Conservation (phyloP, 2,797 vertebrate species). For the Bovichtus diacanthus region DNA sequence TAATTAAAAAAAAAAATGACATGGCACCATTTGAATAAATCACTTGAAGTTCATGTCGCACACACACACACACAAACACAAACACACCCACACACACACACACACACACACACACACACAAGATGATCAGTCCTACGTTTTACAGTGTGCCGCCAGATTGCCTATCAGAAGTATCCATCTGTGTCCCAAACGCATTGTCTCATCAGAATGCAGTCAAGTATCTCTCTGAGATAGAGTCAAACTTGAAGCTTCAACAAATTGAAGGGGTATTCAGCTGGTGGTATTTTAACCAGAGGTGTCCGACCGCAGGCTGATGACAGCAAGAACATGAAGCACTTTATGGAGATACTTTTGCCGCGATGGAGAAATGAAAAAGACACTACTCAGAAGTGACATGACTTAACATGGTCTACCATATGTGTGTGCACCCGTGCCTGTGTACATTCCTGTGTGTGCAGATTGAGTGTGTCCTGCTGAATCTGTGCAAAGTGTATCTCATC, state of each 20-base stretch:
- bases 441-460: not conserved
- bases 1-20: not conserved
- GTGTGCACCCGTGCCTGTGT: not conserved
- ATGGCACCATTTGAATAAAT: not conserved
- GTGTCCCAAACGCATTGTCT: not conserved
- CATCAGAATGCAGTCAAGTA: slow-evolving; percentile 7
- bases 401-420: not conserved
- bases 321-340: not conserved
- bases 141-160: not conserved
- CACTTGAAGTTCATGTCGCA: not conserved
- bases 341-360: not conserved
- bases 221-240: slow-evolving; percentile 7
- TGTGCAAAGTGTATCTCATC: slow-evolving; percentile 45
- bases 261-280: not conserved
- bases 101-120: not conserved
- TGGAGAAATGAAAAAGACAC: slow-evolving; percentile 14
- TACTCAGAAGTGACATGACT: not conserved
- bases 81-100: too few species aligned
- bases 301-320: slow-evolving; percentile 1
- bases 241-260: slow-evolving; percentile 6
- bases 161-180: slow-evolving; percentile 9
- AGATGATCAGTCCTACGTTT: not conserved
- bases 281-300: slow-evolving; percentile 4
- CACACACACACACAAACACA: not conserved
- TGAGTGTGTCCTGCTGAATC: slow-evolving; percentile 13